A percentile compares a stretch with the other conserved stretches of the same genome.
Evolutionary conservation across 2,113 vertebrate genomes (phyloP).

Genomic region (Echinops telfairi): DNA sequence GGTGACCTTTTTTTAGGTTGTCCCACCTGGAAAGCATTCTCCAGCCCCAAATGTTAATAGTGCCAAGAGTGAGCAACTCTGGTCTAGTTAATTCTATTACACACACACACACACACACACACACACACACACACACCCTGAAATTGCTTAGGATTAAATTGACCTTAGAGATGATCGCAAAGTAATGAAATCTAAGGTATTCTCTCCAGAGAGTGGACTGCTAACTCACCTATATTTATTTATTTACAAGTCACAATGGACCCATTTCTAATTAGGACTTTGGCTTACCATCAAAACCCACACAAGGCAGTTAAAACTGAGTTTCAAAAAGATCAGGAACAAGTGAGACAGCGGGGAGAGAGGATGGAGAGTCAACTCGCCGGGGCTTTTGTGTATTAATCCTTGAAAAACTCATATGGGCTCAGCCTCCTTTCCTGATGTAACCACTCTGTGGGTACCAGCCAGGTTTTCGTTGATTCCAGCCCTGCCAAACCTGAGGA

Average conservation of each 20-base stretch:
- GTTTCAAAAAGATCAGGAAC: slow-evolving; percentile 62
- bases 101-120: not conserved
- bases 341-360: slow-evolving; percentile 41
- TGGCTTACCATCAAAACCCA: not conserved
- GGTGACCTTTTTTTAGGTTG: not conserved
- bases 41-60: not conserved
- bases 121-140: not conserved
- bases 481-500: not conserved
- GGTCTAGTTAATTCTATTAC: slow-evolving; percentile 45
- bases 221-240: slow-evolving; percentile 55
- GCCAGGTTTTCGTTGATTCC: slow-evolving; percentile 54
- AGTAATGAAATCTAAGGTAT: slow-evolving; percentile 65
- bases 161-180: slow-evolving; percentile 63
- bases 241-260: slow-evolving; percentile 58
- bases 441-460: slow-evolving; percentile 41
- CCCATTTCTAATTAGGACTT: slow-evolving; percentile 42
- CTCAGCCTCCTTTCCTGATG: slow-evolving; percentile 13
- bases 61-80: not conserved
- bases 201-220: slow-evolving; percentile 41
- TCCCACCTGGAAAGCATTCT: not conserved
- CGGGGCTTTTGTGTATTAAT: slow-evolving; percentile 64
- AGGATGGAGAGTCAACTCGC: slow-evolving; percentile 45
- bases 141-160: slow-evolving; percentile 60
- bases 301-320: slow-evolving; percentile 17
- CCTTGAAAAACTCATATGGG: slow-evolving; percentile 63